A percentile compares a stretch with the other conserved stretches of the same genome.
phyloP scores from a whole-genome alignment of 1,140 invertebrate species.

The Drosophila sulfurigaster region DNA sequence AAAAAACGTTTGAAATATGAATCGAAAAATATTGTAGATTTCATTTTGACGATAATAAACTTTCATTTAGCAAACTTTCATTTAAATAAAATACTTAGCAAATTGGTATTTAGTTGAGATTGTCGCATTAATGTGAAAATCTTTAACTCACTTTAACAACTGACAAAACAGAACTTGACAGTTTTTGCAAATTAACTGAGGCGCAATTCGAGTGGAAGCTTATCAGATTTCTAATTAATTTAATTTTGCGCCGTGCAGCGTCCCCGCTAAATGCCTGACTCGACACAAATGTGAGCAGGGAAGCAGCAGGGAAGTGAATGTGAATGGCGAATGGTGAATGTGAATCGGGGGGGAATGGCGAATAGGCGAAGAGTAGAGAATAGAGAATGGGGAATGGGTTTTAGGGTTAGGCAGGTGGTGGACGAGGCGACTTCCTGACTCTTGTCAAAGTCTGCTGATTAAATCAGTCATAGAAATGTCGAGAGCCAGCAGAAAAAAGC shows the following conservation, averaged over 20 bases:
- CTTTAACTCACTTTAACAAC: slow-evolving; percentile 33
- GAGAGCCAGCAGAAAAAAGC: slow-evolving; percentile 43
- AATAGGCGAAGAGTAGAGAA: background rate
- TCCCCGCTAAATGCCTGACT: slow-evolving; percentile 55
- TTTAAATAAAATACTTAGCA: slow-evolving; percentile 20
- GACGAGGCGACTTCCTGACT: slow-evolving; percentile 75
- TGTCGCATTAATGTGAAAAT: slow-evolving; percentile 17
- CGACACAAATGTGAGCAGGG: slow-evolving; percentile 59
- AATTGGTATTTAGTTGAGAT: slow-evolving; percentile 33
- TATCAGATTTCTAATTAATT: slow-evolving; percentile 84
- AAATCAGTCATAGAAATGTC: slow-evolving; percentile 83
- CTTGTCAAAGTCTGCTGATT: slow-evolving; percentile 84
- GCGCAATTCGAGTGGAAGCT: slow-evolving; percentile 76
- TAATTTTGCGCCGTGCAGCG: slow-evolving; percentile 72
- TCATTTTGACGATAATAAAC: too few relatives aligned
- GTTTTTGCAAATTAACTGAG: slow-evolving; percentile 73
- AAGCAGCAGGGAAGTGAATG: background rate
- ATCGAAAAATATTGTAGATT: too few relatives aligned
- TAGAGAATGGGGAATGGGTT: background rate
- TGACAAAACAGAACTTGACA: slow-evolving; percentile 45
- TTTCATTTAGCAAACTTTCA: background rate
- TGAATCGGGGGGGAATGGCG: background rate
- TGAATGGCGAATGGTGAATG: background rate
- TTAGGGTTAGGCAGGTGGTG: slow-evolving; percentile 44
- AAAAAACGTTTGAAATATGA: too few relatives aligned